These are phyloP conservation scores for Drosophila nikananu DNA, from an alignment of 1,140 invertebrate genomes.

Conservation along the genomic window DNA sequence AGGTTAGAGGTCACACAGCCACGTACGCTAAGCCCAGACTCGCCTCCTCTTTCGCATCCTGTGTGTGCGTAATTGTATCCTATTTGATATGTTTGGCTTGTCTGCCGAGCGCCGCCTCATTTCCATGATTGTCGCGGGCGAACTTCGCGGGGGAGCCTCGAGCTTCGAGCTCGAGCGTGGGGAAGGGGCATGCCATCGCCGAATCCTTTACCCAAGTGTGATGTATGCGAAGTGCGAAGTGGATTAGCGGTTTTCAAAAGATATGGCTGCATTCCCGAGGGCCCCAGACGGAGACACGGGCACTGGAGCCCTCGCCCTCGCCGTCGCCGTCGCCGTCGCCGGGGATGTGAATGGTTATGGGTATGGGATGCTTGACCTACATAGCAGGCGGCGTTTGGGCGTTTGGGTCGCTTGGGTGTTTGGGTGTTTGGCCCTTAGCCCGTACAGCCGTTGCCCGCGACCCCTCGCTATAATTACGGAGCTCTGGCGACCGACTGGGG, in stretches of 20 bases:
- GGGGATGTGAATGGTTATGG: slow-evolving; percentile 2
- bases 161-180: not conserved
- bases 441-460: not conserved
- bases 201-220: slow-evolving; percentile 9
- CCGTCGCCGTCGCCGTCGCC: not conserved
- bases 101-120: slow-evolving; percentile 27
- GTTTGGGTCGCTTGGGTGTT: slow-evolving; percentile 5
- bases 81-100: slow-evolving; percentile 34
- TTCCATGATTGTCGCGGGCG: slow-evolving; percentile 31
- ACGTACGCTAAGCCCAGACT: slow-evolving; percentile 32
- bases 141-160: no score
- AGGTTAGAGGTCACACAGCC: slow-evolving; percentile 32
- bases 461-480: slow-evolving; percentile 49
- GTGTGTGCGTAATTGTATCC: slow-evolving; percentile 28
- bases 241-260: slow-evolving; percentile 47
- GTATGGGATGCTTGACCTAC: slow-evolving; percentile 46
- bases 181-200: not conserved
- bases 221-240: slow-evolving; percentile 23
- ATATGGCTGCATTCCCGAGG: slow-evolving; percentile 15
- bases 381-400: slow-evolving; percentile 13
- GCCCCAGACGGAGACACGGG: slow-evolving; percentile 3
- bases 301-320: not conserved
- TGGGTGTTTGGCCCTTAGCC: not conserved
- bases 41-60: not conserved
- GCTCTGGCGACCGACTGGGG: slow-evolving; percentile 51